Percentiles rank a stretch among this genome's conserved stretches.
Conservation (phyloP, 2,888 invertebrate species). For the Bibio marci region DNA sequence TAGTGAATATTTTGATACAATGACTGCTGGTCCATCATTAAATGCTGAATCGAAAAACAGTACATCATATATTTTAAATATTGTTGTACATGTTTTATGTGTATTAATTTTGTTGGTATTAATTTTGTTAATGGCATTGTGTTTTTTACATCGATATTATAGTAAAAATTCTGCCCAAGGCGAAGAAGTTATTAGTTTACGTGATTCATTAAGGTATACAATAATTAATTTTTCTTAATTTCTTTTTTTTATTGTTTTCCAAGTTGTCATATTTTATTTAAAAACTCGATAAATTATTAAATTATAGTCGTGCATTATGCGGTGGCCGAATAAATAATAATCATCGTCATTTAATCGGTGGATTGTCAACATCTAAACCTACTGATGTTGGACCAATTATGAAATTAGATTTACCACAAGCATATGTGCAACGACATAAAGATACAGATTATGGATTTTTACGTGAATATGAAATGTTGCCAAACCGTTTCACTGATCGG, state of each 20-base stretch:
- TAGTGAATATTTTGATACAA: slow-evolving; percentile 56
- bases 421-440: slow-evolving; percentile 65
- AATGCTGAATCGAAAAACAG: slow-evolving; percentile 27
- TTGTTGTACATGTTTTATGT: slow-evolving; percentile 50
- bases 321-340: slow-evolving; percentile 30
- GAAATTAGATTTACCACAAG: slow-evolving; percentile 51
- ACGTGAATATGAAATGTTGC: slow-evolving; percentile 78
- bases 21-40: slow-evolving; percentile 47
- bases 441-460: slow-evolving; percentile 85
- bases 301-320: slow-evolving; percentile 22
- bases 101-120: slow-evolving; percentile 44
- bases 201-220: slow-evolving; percentile 45
- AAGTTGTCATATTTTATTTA: slow-evolving; percentile 6
- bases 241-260: no score
- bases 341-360: slow-evolving; percentile 51
- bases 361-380: slow-evolving; percentile 37
- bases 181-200: slow-evolving; percentile 47
- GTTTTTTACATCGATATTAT: slow-evolving; percentile 45
- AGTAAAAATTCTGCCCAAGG: slow-evolving; percentile 45
- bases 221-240: no score
- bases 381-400: slow-evolving; percentile 71
- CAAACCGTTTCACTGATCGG: slow-evolving; percentile 72
- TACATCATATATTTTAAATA: slow-evolving; percentile 33
- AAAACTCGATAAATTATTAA: background rate
- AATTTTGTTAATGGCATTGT: slow-evolving; percentile 41